phyloP scores from a whole-genome alignment of 2,113 vertebrate species.

The Bagarius yarrelli region DNA sequence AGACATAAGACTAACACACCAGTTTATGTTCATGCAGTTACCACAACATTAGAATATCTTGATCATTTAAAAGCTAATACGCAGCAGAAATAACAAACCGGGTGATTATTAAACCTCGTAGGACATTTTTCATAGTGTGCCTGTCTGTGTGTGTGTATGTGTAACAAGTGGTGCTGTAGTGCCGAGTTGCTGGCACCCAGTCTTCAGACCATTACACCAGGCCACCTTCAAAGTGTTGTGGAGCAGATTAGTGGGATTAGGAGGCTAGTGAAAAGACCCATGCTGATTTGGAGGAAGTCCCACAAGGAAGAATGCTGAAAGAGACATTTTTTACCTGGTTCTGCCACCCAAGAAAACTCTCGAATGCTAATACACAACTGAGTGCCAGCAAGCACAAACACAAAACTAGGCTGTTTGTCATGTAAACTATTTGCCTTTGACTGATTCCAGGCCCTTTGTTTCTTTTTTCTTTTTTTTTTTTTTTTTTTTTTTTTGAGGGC shows the following conservation, averaged over 20 bases:
- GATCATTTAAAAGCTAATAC: not conserved
- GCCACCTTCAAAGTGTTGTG: slow-evolving; percentile 90
- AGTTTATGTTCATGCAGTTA: not conserved
- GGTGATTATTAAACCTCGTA: not conserved
- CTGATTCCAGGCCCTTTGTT: slow-evolving; percentile 29
- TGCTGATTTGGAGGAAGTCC: slow-evolving; percentile 87
- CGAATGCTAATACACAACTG: slow-evolving; percentile 29
- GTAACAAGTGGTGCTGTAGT: slow-evolving; percentile 28
- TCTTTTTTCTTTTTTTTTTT: not conserved
- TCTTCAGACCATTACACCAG: slow-evolving; percentile 71
- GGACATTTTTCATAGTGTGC: not conserved
- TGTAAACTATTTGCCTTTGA: slow-evolving; percentile 54
- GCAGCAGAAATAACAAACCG: not conserved
- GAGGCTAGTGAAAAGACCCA: slow-evolving; percentile 86
- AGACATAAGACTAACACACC: not conserved
- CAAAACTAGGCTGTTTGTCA: slow-evolving; percentile 38
- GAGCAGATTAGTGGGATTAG: slow-evolving; percentile 95
- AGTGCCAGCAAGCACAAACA: slow-evolving; percentile 29
- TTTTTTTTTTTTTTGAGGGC: slow-evolving; percentile 18
- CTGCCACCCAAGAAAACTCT: slow-evolving; percentile 59
- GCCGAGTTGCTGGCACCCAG: slow-evolving; percentile 29
- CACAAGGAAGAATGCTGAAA: slow-evolving; percentile 78
- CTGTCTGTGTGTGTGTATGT: not conserved
- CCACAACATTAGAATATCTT: not conserved
- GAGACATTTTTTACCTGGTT: slow-evolving; percentile 82